These are phyloP conservation scores for Equus quagga DNA, from an alignment of 2,113 vertebrate species.

Conservation along the genomic window DNA sequence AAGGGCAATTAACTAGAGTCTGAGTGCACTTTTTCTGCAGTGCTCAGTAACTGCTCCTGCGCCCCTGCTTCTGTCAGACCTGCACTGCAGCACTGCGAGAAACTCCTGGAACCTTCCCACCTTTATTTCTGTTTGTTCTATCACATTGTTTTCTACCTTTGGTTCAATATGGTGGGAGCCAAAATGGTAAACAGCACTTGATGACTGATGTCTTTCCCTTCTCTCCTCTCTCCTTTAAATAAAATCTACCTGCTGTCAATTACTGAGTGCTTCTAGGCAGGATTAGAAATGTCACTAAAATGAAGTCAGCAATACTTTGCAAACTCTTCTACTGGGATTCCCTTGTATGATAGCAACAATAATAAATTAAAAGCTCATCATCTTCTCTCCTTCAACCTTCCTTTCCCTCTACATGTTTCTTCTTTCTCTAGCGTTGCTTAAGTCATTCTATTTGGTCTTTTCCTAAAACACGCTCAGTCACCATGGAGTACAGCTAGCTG, in stretches of 20 bases:
- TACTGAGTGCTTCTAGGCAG: conserved; percentile 72
- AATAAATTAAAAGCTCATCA: conserved; percentile 2
- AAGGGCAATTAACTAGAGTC: background rate
- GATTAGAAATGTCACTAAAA: conserved; percentile 68
- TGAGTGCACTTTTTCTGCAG: background rate
- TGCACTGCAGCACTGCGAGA: background rate
- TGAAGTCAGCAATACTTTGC: background rate
- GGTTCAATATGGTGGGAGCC: background rate
- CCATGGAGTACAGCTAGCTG: background rate
- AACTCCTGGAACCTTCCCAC: background rate
- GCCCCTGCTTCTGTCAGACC: background rate
- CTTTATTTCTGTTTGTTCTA: background rate
- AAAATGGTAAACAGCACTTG: conserved; percentile 27
- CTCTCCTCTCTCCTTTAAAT: conserved; percentile 46
- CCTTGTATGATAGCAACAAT: conserved; percentile 19
- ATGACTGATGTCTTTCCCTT: conserved; percentile 50
- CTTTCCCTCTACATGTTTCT: background rate
- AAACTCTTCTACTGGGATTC: background rate
- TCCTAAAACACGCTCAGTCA: background rate
- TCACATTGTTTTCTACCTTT: conserved; percentile 32
- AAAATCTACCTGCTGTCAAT: conserved; percentile 73
- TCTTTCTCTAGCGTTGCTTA: background rate
- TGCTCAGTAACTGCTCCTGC: background rate
- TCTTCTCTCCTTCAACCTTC: background rate
- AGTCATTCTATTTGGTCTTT: background rate